Percentiles rank a stretch among this genome's conserved stretches.
Evolutionary conservation across 2,888 invertebrate species (phyloP).

Genomic region (Siphlonurus alternatus): DNA sequence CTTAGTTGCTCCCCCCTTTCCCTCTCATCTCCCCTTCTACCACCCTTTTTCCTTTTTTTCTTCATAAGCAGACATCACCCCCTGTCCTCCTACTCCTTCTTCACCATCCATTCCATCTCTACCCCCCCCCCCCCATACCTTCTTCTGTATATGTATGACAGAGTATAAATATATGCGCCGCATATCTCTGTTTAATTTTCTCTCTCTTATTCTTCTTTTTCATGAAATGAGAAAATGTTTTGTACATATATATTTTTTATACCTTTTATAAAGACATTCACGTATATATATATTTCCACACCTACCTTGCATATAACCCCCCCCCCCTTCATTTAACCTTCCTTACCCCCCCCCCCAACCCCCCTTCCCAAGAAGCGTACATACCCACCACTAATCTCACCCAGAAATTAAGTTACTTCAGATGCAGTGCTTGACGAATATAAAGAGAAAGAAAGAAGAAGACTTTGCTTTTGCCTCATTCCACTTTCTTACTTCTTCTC

Average conservation of each 20-base stretch:
- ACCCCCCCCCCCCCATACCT: neutral
- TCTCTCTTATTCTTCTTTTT: neutral
- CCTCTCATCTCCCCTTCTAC: neutral
- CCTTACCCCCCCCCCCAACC: neutral
- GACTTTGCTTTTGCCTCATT: neutral
- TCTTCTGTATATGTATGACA: neutral
- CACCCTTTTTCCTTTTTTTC: neutral
- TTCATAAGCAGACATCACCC: neutral
- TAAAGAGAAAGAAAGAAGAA: neutral
- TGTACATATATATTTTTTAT: neutral
- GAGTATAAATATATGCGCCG: neutral
- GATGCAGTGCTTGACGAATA: neutral
- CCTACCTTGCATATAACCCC: neutral
- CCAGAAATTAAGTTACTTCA: neutral
- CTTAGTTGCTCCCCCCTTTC: neutral
- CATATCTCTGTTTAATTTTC: neutral
- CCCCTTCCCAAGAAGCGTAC: neutral
- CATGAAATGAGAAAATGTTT: neutral
- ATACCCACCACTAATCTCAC: neutral
- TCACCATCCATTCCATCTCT: neutral
- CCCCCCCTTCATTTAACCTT: neutral
- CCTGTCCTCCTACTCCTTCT: neutral
- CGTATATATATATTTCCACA: too few relatives aligned
- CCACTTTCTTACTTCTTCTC: conserved; percentile 1
- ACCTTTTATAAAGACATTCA: too few relatives aligned